phyloP scores from a whole-genome alignment of 2,113 vertebrate species.

The Cyprinus carpio region DNA sequence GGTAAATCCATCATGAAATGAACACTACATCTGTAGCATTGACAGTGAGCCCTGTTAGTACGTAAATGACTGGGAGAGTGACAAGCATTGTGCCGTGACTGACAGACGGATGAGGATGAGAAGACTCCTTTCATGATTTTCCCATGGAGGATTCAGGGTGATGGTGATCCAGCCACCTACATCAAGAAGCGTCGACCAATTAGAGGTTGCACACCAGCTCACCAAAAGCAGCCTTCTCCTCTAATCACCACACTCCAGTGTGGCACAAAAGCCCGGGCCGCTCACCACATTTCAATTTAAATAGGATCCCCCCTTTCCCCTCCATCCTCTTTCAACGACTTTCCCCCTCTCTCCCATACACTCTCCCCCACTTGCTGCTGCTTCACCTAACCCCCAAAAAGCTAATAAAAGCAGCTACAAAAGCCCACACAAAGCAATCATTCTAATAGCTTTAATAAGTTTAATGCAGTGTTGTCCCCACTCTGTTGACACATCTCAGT shows the following conservation, averaged over 20 bases:
- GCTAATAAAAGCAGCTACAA: slow-evolving; percentile 71
- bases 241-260: slow-evolving; percentile 74
- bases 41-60: slow-evolving; percentile 28
- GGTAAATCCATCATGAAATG: neutral
- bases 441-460: slow-evolving; percentile 80
- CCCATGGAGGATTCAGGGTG: slow-evolving; percentile 65
- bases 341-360: slow-evolving; percentile 36
- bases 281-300: slow-evolving; percentile 74
- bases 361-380: slow-evolving; percentile 56
- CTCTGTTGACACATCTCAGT: slow-evolving; percentile 75
- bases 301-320: slow-evolving; percentile 64
- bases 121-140: slow-evolving; percentile 62
- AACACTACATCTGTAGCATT: neutral
- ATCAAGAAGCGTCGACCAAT: slow-evolving; percentile 69
- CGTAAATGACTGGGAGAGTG: slow-evolving; percentile 57
- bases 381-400: slow-evolving; percentile 48
- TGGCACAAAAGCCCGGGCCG: slow-evolving; percentile 70
- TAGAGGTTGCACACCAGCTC: slow-evolving; percentile 62
- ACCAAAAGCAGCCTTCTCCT: slow-evolving; percentile 68
- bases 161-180: slow-evolving; percentile 62
- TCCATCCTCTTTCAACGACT: neutral
- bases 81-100: slow-evolving; percentile 69
- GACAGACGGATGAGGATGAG: slow-evolving; percentile 33
- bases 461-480: slow-evolving; percentile 69
- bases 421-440: slow-evolving; percentile 70